These are phyloP conservation scores for Fopius arisanus DNA, from an alignment of 1,140 invertebrate species.

Conservation along the genomic window DNA sequence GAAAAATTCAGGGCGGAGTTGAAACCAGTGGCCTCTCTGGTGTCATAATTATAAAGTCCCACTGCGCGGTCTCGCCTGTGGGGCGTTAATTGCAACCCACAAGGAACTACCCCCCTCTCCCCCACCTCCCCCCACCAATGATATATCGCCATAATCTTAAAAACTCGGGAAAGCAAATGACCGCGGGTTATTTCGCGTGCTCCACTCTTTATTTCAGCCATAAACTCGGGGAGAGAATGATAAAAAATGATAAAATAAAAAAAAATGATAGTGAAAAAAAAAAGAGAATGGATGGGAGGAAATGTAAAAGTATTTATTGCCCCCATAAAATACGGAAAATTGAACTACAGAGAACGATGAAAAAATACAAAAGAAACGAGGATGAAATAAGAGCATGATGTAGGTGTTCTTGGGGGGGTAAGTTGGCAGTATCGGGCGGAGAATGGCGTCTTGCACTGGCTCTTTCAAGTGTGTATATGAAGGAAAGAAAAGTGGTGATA, in stretches of 20 bases:
- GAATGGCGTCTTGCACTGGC: too few relatives aligned
- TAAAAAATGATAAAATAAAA: neutral
- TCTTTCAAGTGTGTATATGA: neutral
- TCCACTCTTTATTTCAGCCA: neutral
- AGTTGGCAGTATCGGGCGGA: neutral
- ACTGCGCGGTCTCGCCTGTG: constrained; percentile 24
- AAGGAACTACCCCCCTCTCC: constrained; percentile 11
- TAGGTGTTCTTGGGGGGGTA: neutral
- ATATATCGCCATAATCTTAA: neutral
- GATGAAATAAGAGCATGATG: neutral
- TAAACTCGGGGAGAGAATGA: neutral
- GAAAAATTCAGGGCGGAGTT: neutral
- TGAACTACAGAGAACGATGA: neutral
- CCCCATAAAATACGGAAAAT: neutral
- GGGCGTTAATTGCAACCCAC: constrained; percentile 28
- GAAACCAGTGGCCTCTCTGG: neutral
- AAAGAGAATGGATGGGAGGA: neutral
- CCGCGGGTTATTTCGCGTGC: neutral
- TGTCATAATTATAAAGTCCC: constrained; percentile 33
- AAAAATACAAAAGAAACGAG: neutral
- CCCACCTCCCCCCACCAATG: neutral
- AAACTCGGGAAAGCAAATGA: constrained; percentile 5
- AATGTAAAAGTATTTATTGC: neutral
- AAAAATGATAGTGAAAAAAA: neutral
- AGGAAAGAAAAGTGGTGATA: neutral